A percentile compares a stretch with the other conserved stretches of the same genome.
Evolutionary conservation across 2,113 vertebrate species (phyloP).

Genomic region (Anas platyrhynchos): DNA sequence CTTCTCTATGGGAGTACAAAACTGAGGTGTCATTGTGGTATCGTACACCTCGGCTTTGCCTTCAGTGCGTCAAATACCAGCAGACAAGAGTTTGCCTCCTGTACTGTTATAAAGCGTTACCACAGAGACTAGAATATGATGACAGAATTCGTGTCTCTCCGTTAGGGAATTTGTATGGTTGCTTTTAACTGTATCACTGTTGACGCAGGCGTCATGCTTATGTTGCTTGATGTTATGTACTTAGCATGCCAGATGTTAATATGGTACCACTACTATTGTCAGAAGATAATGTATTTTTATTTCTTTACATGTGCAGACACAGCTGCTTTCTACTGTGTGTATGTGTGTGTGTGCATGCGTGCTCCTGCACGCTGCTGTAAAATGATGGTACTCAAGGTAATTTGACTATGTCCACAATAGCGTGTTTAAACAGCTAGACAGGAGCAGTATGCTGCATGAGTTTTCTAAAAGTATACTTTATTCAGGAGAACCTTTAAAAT

Average conservation of each 20-base stretch:
- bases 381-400: neutral
- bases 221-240: conserved; percentile 62
- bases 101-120: neutral
- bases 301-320: conserved; percentile 31
- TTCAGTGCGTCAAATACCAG: neutral
- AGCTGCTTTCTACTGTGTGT: conserved; percentile 44
- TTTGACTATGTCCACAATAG: neutral
- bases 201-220: conserved; percentile 78
- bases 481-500: conserved; percentile 52
- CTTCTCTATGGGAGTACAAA: neutral
- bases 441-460: conserved; percentile 42
- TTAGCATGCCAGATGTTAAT: conserved; percentile 59
- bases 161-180: conserved; percentile 31
- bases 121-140: neutral
- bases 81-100: neutral
- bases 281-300: conserved; percentile 57
- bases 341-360: neutral
- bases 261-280: conserved; percentile 55
- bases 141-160: neutral
- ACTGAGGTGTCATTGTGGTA: accelerated
- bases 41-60: neutral
- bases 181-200: conserved; percentile 30
- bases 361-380: neutral
- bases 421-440: neutral
- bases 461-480: conserved; percentile 29